Evolutionary conservation across 2,113 vertebrate species (phyloP), one percentile per base, ranked within the genome.

Genomic region (Addax nasomaculatus): DNA sequence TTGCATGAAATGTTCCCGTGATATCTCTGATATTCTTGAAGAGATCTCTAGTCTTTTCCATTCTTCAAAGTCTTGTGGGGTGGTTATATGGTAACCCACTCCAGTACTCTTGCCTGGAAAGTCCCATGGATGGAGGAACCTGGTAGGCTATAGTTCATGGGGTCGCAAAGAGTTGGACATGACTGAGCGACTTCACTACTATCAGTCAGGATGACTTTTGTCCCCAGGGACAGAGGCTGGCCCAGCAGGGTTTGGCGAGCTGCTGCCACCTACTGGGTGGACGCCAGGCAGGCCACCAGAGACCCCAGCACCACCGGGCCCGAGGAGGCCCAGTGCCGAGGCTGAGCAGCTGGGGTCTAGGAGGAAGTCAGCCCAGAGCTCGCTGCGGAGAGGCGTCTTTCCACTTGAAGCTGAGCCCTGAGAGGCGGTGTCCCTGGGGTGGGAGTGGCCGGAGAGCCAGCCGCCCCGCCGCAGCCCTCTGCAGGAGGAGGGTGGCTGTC

Each of bases 401-500:
- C 19, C 27, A 2, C 47, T 25, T 43, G 15, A 21, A 12, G 10
- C 25, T 16, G 93, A 62, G 39, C 30, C 53, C 14, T 36, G 30
- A 27, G 2, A 79, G 7, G 12, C 12, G 33, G 5, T 45, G 55
- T 16, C 53, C 25, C 6, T 2, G 16, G 47, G 62, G 55, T 9
- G 17, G 33, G 30, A 21, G 67, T 2, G 79, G 29, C 11, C 4
- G 14, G 45, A 64, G 11, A 3, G 5, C 0, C 9, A 53, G n/a
- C 30, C 7, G 19, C 5, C 53, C 81, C 2, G 9, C 53, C 25
- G 23, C 17, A 13, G 17, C 16, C 4, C 6, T n/a, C 70, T 7
- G 23, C 36, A 80, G 51, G 62, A 8, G 17, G 23, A 16, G 6
- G 2, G 2, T 11, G 9, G 1, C 30, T 3, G 3, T 25, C 4